A percentile compares a stretch with the other conserved stretches of the same genome.
These are phyloP conservation scores for Ephydatia muelleri DNA, from an alignment of 37 sponge, comb jelly and placozoan genomes.

Conservation along the genomic window DNA sequence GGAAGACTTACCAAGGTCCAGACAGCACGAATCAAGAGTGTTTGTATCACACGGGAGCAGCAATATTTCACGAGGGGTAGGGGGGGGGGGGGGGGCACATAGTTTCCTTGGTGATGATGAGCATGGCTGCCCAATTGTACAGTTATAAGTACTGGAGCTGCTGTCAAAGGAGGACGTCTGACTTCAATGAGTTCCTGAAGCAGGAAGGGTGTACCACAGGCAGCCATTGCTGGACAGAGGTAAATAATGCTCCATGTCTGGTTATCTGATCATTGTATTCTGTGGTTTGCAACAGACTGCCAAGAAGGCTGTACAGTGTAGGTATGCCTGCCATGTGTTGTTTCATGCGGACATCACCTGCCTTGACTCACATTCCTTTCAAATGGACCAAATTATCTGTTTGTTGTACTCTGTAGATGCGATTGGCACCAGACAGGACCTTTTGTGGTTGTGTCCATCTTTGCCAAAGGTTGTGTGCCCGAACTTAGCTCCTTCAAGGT, in stretches of 20 bases:
- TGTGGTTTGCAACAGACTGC: slow-evolving; percentile 5
- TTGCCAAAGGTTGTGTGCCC: slow-evolving; percentile 77
- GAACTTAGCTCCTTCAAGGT: slow-evolving; percentile 69
- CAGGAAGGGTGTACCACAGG: slow-evolving; percentile 91
- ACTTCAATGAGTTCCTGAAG: slow-evolving; percentile 86
- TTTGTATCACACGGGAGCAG: slow-evolving; percentile 82
- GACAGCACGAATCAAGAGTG: slow-evolving; percentile 55
- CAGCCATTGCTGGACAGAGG: slow-evolving; percentile 79
- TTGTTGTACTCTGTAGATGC: slow-evolving; percentile 34
- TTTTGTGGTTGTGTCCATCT: slow-evolving; percentile 66
- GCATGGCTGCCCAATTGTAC: not conserved
- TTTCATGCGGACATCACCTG: no score
- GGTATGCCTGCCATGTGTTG: slow-evolving; percentile 6
- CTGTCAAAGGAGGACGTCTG: slow-evolving; percentile 83
- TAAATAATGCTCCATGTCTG: not conserved
- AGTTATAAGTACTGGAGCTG: slow-evolving; percentile 96
- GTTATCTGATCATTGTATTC: not conserved
- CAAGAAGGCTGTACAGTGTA: slow-evolving; percentile 7
- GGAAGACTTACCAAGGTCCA: slow-evolving; percentile 49
- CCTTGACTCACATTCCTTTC: not conserved
- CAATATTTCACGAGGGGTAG: slow-evolving; percentile 96
- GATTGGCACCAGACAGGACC: slow-evolving; percentile 91
- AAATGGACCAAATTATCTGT: not conserved
- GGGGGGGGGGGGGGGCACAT: no score
- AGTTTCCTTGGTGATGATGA: not conserved